Evolutionary conservation across 1,140 invertebrate genomes (phyloP), one percentile per base, ranked within the genome.

Genomic region (Drosophila pectinifera): DNA sequence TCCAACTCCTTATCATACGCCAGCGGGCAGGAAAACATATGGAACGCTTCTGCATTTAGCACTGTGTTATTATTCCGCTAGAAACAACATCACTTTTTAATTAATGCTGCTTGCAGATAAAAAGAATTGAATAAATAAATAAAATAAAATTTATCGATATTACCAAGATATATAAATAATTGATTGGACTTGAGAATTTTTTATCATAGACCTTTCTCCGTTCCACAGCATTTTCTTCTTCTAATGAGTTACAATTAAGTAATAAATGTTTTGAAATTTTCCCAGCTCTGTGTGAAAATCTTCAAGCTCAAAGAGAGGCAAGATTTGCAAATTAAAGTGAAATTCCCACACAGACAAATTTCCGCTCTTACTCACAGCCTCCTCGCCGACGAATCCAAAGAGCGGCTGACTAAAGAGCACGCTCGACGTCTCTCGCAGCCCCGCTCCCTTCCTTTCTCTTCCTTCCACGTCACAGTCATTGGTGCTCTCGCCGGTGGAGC

Each of bases 401-500:
- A 53, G 49, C 18, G 49, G 31, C 49, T 36, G 18, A 22, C 49
- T 20, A 5, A 51, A 53, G 49, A 53, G 49, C 5, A 13, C 16
- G 6, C 24, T 4, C 16, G 11, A 8, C 5, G 2, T 0, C 11
- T 16, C 36, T 38, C 13, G 4, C 36, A 11, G 8, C 8, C 8
- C 7, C 6, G 24, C 34, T 55, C 53, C 42, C 36, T 42, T 42
- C 34, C 28, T 14, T 51, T 5, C 48, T 7, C 48, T 20, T 10
- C 48, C 28, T 34, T 28, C 48, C 28, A 51, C 16, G 48, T 28
- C 1, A 18, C 28, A 26, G 26, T 10, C 56, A 46, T 61, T 42
- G 62, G 28, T 42, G 22, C 55, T 18, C 22, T 20, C 14, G 31
- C 11, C 18, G 59, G 63, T 63, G 63, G 58, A 49, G 42, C 22